A percentile compares a stretch with the other conserved stretches of the same genome.
Conservation (phyloP, 2,797 vertebrate species). For the Botia kubotai region DNA sequence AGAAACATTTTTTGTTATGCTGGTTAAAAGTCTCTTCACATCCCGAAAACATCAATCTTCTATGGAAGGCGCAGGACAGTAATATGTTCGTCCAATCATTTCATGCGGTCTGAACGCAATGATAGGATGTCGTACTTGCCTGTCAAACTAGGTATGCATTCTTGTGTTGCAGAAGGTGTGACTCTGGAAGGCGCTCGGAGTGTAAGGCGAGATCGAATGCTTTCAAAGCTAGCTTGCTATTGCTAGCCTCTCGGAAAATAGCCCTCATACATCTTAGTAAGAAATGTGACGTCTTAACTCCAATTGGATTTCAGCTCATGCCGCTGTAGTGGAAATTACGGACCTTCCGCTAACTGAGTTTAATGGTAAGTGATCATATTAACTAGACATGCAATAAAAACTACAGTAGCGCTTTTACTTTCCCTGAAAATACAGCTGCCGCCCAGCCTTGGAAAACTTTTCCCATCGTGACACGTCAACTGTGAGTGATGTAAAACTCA, state of each 20-base stretch:
- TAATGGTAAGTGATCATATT: not conserved
- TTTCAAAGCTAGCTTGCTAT: no score
- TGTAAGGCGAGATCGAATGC: no score
- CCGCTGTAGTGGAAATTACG: not conserved
- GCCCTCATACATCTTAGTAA: not conserved
- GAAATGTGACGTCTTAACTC: slow-evolving; percentile 4
- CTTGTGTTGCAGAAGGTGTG: no score
- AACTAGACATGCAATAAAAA: slow-evolving; percentile 9
- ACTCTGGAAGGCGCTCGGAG: no score
- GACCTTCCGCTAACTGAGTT: not conserved
- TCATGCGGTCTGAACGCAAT: no score
- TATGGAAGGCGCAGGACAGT: no score
- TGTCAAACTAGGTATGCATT: no score
- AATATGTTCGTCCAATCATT: no score
- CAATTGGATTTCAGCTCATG: not conserved
- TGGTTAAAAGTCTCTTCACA: no score
- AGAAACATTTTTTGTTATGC: not conserved
- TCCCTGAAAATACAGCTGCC: not conserved
- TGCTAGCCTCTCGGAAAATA: not conserved
- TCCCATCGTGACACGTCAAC: not conserved
- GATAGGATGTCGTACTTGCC: no score
- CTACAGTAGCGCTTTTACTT: not conserved
- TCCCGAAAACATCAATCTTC: no score
- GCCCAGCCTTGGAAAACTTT: not conserved
- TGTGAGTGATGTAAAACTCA: not conserved